Conservation (phyloP, 2,113 vertebrate genomes). For the Muscicapa adusta region DNA sequence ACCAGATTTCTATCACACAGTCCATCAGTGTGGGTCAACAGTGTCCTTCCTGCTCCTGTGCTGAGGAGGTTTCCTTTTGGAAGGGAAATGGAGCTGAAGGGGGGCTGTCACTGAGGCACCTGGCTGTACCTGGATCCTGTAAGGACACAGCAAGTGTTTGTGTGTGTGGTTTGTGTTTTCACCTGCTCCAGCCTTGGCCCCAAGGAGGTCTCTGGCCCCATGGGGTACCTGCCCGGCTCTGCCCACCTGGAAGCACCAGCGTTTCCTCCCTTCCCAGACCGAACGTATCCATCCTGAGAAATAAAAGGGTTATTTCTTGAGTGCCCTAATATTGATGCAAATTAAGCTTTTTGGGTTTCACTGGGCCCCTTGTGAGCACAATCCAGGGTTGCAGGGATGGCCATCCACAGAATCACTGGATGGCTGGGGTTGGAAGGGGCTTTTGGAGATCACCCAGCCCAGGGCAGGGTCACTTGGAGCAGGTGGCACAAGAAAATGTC, state of each 20-base stretch:
- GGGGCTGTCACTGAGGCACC: background rate
- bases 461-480: background rate
- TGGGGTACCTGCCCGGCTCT: fast-evolving
- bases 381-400: background rate
- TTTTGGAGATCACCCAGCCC: background rate
- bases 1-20: background rate
- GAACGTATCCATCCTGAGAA: fast-evolving
- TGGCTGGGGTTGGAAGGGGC: background rate
- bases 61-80: fast-evolving
- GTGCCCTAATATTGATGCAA: fast-evolving
- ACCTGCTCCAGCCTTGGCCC: no score
- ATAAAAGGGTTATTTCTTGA: background rate
- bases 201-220: no score
- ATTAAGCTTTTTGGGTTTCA: background rate
- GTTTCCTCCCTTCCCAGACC: background rate
- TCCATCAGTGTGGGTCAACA: fast-evolving
- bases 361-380: fast-evolving
- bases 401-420: background rate
- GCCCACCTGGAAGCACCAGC: fast-evolving
- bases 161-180: fast-evolving
- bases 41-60: background rate
- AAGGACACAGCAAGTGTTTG: fast-evolving
- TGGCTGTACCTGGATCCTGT: fast-evolving
- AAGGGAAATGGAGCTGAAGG: fast-evolving
- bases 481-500: background rate